Evolutionary conservation across 2,113 vertebrate species (phyloP), one percentile per base, ranked within the genome.

Genomic region (Ceyx cyanopectus): DNA sequence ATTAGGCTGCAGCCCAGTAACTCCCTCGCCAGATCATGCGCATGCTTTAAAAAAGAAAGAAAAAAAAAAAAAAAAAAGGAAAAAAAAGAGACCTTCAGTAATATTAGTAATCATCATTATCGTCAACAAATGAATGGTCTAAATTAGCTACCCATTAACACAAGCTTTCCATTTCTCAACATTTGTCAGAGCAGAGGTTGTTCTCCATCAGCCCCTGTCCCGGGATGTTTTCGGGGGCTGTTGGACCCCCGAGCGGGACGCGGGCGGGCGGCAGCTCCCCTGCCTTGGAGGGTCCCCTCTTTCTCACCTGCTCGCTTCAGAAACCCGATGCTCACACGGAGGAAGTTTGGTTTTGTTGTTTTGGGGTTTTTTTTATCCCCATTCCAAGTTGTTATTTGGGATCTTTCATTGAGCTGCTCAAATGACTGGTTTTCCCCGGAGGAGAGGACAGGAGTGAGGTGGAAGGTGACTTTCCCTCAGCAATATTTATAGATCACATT

Each of bases 1-100:
- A 86, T 95, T 87, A 92, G 65, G 66, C 85, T 91, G 67, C 87
- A 95, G 37, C 75, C 46, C 90, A 80, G 67, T 51, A 66, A 70
- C 63, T 86, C 61, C 26, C n/a, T 17, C 18, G 9, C 88, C 73
- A 82, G 88, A 81, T 88, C 80, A 81, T 81, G 92, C 24, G 85
- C 29, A 41, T 21, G 58, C 58, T 61, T 61, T 24, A 12, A 78
- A 40, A 43, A 24, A 30, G 21, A 23, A 8, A 29, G n/a, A 53
- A 41, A 18, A 40, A 6, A 6, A 43, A 11, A 11, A 29, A 6
- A 3, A 10, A 10, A 7, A 5, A 45, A 23, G 10, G 9, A 20
- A 12, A 21, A 43, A 58, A 29, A 9, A 41, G 20, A 67, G 9
- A n/a, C 22, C 16, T 58, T 12, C 20, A 30, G 17, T 54, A 50